phyloP scores from a whole-genome alignment of 2,888 invertebrate species.

The Melinopterus prodromus region DNA sequence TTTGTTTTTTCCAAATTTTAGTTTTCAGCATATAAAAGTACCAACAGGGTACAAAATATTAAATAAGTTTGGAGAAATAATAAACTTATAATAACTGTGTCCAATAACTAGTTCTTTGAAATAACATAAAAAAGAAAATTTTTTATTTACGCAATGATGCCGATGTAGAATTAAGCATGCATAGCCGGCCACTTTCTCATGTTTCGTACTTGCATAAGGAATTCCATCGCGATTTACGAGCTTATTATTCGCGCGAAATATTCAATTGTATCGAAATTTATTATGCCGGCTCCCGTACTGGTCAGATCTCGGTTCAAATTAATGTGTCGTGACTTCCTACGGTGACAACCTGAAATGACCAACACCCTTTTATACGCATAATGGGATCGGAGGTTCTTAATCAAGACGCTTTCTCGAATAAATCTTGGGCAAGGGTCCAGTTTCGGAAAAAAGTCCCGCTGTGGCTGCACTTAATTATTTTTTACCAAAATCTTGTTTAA shows the following conservation, averaged over 20 bases:
- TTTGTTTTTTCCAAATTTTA: too few relatives aligned
- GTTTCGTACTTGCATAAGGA: background rate
- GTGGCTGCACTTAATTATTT: background rate
- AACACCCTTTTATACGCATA: background rate
- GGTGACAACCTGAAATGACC: slow-evolving; percentile 4
- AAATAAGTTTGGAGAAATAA: too few relatives aligned
- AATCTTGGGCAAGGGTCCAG: background rate
- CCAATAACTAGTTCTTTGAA: too few relatives aligned
- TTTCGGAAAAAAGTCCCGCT: background rate
- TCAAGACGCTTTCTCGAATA: background rate
- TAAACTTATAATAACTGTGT: too few relatives aligned
- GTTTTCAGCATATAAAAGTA: too few relatives aligned
- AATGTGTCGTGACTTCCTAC: background rate
- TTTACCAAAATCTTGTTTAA: background rate
- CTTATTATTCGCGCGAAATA: background rate
- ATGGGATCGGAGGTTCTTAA: background rate
- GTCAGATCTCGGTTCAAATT: background rate
- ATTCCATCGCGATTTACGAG: background rate
- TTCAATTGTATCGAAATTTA: slow-evolving; percentile 4
- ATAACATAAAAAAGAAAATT: background rate
- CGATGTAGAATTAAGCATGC: background rate
- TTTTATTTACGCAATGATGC: background rate
- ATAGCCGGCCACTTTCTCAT: background rate
- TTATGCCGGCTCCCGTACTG: background rate
- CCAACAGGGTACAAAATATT: too few relatives aligned